phyloP scores from a whole-genome alignment of 1,140 invertebrate genomes.

The Cydia strobilella region DNA sequence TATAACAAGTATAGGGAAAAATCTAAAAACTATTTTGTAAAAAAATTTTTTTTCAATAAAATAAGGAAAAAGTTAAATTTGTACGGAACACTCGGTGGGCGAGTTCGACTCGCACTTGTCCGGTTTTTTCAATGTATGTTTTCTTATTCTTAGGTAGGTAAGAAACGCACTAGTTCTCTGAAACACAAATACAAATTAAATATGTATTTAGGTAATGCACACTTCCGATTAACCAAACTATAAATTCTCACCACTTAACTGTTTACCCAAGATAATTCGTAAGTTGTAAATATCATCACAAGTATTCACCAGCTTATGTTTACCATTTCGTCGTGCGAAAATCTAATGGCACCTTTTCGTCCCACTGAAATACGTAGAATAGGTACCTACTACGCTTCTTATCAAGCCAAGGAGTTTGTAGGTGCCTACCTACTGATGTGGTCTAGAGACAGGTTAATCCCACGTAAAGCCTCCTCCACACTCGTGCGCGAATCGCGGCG shows the following conservation, averaged over 20 bases:
- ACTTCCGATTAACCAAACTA: not conserved
- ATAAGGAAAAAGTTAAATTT: too few relatives aligned
- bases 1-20: too few relatives aligned
- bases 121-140: too few relatives aligned
- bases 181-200: not conserved
- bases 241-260: conserved; percentile 9
- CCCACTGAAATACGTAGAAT: not conserved
- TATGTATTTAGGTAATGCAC: not conserved
- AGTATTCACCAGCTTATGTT: not conserved
- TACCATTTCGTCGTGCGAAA: conserved; percentile 25
- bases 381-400: not conserved
- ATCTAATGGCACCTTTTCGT: conserved; percentile 9
- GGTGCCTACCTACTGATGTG: not conserved
- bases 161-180: too few relatives aligned
- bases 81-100: too few relatives aligned
- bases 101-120: too few relatives aligned
- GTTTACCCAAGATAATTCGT: conserved; percentile 11
- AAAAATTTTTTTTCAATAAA: too few relatives aligned
- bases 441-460: too few relatives aligned
- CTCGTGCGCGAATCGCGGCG: too few relatives aligned
- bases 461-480: too few relatives aligned
- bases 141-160: too few relatives aligned
- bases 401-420: not conserved
- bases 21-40: too few relatives aligned
- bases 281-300: conserved; percentile 6